Conservation (phyloP, 1,140 invertebrate species). For the Antheraea pernyi region DNA sequence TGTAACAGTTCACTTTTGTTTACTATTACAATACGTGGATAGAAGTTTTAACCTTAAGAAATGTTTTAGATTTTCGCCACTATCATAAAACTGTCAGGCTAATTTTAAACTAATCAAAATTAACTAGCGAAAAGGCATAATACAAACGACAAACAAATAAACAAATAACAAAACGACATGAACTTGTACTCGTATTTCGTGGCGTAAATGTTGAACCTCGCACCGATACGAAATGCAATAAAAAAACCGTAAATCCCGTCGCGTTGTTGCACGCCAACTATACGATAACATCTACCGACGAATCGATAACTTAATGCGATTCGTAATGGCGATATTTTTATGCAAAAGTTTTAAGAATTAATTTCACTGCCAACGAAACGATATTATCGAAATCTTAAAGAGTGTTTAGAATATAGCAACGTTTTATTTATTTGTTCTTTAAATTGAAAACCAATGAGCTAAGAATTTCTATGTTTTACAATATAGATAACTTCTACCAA, state of each 20-base stretch:
- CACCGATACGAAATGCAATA: background rate
- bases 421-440: background rate
- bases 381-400: background rate
- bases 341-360: constrained; percentile 3
- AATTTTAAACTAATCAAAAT: background rate
- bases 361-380: background rate
- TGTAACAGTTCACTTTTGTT: too few species aligned
- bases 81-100: background rate
- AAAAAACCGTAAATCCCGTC: background rate
- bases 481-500: too few species aligned
- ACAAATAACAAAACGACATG: background rate
- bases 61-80: too few species aligned
- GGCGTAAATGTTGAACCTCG: background rate
- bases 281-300: background rate
- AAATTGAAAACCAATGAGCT: background rate
- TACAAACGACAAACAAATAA: too few species aligned
- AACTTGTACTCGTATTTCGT: background rate
- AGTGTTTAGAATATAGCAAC: background rate
- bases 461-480: too few species aligned
- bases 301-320: constrained; percentile 4
- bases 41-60: too few species aligned
- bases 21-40: too few species aligned
- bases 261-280: constrained; percentile 1
- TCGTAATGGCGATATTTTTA: background rate
- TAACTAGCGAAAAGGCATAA: background rate